Percentiles rank a stretch among this genome's conserved stretches.
Conservation (phyloP, 2,113 vertebrate genomes). For the Bubo blakistoni region DNA sequence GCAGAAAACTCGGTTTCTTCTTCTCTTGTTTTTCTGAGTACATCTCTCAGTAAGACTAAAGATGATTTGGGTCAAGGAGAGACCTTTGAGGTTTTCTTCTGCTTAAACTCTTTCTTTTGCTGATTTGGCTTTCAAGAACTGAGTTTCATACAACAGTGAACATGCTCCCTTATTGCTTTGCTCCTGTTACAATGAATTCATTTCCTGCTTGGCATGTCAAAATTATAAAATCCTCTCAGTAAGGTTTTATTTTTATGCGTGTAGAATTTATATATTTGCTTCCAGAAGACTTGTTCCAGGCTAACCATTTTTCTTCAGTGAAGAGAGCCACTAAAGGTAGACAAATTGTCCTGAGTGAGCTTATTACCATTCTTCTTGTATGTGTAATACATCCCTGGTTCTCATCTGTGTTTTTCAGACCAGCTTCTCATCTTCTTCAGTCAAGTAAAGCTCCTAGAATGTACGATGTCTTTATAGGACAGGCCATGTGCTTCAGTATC, state of each 20-base stretch:
- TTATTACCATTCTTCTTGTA: background rate
- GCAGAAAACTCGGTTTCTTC: background rate
- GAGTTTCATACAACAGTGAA: background rate
- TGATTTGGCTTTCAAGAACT: background rate
- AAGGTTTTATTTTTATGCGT: background rate
- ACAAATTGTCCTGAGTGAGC: background rate
- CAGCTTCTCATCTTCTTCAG: background rate
- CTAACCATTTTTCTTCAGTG: background rate
- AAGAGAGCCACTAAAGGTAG: background rate
- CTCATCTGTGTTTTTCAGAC: background rate
- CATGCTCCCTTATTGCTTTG: background rate
- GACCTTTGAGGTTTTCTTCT: background rate
- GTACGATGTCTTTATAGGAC: background rate
- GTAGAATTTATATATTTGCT: background rate
- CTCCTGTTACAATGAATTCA: constrained; percentile 9
- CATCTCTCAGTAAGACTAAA: background rate
- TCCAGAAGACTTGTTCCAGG: background rate
- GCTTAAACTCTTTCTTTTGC: background rate
- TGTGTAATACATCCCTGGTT: background rate
- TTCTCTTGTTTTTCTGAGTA: background rate
- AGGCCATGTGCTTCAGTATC: background rate
- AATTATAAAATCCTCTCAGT: background rate
- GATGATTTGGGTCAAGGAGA: background rate
- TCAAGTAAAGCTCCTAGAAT: background rate
- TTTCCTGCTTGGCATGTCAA: constrained; percentile 20